These are phyloP conservation scores for Epirrhoe tristata DNA, from an alignment of 2,888 invertebrate genomes.

Conservation along the genomic window DNA sequence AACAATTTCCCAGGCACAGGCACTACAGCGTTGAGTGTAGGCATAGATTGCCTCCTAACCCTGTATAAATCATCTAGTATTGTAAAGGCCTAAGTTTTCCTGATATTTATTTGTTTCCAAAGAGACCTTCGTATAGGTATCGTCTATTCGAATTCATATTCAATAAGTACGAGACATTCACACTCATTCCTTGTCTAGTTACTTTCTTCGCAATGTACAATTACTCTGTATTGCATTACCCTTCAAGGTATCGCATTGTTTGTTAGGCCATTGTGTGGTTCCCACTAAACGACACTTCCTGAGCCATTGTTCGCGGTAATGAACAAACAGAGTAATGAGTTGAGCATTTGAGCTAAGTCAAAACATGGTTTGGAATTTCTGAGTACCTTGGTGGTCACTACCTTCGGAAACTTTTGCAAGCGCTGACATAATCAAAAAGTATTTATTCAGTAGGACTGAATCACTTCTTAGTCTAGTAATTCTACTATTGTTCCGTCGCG, in stretches of 20 bases:
- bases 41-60: too few species aligned
- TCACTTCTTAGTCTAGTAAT: too few species aligned
- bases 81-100: too few species aligned
- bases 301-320: conserved; percentile 32
- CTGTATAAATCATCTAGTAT: too few species aligned
- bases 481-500: too few species aligned
- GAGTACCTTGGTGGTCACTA: background rate
- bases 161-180: too few species aligned
- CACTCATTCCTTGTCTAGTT: background rate
- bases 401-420: background rate
- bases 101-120: background rate
- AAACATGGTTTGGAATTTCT: conserved; percentile 12
- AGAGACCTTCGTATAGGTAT: background rate
- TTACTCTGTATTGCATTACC: conserved; percentile 25
- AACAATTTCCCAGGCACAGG: too few species aligned
- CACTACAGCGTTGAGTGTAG: too few species aligned
- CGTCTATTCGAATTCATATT: too few species aligned
- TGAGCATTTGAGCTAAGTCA: conserved; percentile 23
- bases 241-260: conserved; percentile 27
- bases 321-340: conserved; percentile 26
- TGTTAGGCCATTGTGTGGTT: conserved; percentile 50
- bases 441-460: background rate
- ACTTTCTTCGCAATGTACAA: conserved; percentile 15
- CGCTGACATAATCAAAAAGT: background rate
- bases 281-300: conserved; percentile 52